Percentiles rank a stretch among this genome's conserved stretches.
phyloP scores from a whole-genome alignment of 2,113 vertebrate genomes.

The Corythaeola cristata region DNA sequence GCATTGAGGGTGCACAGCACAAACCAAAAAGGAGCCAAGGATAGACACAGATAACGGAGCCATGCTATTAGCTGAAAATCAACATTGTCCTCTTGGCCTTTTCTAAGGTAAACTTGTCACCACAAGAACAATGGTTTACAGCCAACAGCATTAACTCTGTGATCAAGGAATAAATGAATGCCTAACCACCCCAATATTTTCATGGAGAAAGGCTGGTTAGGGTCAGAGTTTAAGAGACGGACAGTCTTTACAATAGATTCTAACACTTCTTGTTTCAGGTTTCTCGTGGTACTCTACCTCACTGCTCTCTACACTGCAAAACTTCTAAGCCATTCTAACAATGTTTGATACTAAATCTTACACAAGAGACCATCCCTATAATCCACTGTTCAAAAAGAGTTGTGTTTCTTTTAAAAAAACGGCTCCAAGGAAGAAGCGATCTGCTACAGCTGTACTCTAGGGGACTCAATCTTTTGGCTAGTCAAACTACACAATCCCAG shows the following conservation, averaged over 20 bases:
- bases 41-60: neutral
- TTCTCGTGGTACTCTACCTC: neutral
- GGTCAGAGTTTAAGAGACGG: neutral
- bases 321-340: neutral
- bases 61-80: neutral
- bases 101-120: neutral
- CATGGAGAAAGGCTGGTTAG: neutral
- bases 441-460: neutral
- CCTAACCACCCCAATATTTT: neutral
- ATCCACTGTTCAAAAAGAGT: neutral
- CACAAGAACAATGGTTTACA: neutral
- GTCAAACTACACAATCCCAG: neutral
- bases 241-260: neutral
- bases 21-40: neutral
- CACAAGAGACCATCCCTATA: neutral
- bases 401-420: neutral
- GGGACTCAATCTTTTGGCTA: neutral
- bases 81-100: neutral
- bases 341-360: neutral
- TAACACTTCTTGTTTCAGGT: neutral
- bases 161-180: neutral
- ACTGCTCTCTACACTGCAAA: neutral
- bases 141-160: neutral
- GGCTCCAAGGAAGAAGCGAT: neutral
- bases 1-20: neutral